A percentile compares a stretch with the other conserved stretches of the same genome.
These are phyloP conservation scores for Lasioglossum malachurum DNA, from an alignment of 2,888 invertebrate genomes.

Conservation along the genomic window DNA sequence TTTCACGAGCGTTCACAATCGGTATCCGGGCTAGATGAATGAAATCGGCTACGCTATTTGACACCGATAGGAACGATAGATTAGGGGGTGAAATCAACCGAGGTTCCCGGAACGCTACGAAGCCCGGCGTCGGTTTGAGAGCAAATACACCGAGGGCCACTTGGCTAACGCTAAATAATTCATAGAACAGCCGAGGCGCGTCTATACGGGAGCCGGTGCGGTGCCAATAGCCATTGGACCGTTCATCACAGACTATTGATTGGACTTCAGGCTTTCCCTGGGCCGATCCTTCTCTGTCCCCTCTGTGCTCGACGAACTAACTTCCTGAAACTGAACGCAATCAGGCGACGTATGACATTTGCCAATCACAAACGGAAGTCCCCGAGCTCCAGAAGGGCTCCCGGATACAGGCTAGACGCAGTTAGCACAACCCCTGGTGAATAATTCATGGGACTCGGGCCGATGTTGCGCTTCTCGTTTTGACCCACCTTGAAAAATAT, in stretches of 20 bases:
- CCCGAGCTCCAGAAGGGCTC: not conserved
- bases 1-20: not conserved
- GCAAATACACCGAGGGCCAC: conserved; percentile 79
- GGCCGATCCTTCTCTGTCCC: conserved; percentile 33
- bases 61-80: conserved; percentile 51
- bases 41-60: conserved; percentile 56
- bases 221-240: conserved; percentile 71
- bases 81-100: conserved; percentile 72
- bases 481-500: not conserved
- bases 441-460: conserved; percentile 42
- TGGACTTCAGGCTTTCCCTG: conserved; percentile 61
- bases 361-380: conserved; percentile 51
- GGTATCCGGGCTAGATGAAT: conserved; percentile 35
- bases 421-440: conserved; percentile 31
- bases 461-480: not conserved
- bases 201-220: conserved; percentile 57
- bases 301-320: conserved; percentile 16
- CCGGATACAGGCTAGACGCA: conserved; percentile 4
- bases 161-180: conserved; percentile 80
- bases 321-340: conserved; percentile 47
- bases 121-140: conserved; percentile 67
- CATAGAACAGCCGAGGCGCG: conserved; percentile 71
- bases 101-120: conserved; percentile 52
- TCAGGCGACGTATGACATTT: conserved; percentile 58
- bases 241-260: conserved; percentile 76